Evolutionary conservation across 2,888 invertebrate species (phyloP).

Genomic region (Lithophane ornitopus): DNA sequence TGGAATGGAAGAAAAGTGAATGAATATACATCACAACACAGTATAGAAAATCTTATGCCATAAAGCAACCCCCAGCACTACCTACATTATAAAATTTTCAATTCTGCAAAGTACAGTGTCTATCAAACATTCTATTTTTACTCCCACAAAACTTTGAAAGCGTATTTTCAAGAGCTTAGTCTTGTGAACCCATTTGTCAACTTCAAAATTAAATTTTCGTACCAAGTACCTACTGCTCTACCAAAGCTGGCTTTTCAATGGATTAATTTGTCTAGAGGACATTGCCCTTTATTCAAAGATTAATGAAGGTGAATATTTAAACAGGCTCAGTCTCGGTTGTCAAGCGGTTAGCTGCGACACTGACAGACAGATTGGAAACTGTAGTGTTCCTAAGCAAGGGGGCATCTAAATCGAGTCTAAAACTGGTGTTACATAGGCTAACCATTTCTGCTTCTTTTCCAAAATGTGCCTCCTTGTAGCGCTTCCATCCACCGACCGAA

Average conservation of each 20-base stretch:
- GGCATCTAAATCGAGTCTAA: slow-evolving; percentile 10
- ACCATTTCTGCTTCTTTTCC: background rate
- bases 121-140: slow-evolving; percentile 36
- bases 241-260: slow-evolving; percentile 47
- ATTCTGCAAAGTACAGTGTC: slow-evolving; percentile 20
- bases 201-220: slow-evolving; percentile 58
- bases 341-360: slow-evolving; percentile 31
- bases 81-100: slow-evolving; percentile 26
- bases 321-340: slow-evolving; percentile 32
- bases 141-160: slow-evolving; percentile 23
- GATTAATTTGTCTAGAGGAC: slow-evolving; percentile 59
- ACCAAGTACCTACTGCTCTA: slow-evolving; percentile 48
- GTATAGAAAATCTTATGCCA: background rate
- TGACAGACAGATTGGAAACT: slow-evolving; percentile 28
- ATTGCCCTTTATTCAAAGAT: slow-evolving; percentile 58
- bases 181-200: slow-evolving; percentile 54
- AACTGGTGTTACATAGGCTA: background rate
- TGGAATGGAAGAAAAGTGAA: no score
- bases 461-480: background rate
- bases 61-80: slow-evolving; percentile 1
- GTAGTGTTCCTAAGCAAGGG: background rate
- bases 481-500: background rate
- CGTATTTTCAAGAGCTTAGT: slow-evolving; percentile 39
- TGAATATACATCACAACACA: background rate
- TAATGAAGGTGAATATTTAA: slow-evolving; percentile 62